Evolutionary conservation across 2,113 vertebrate species (phyloP).

Genomic region (Esox niger): DNA sequence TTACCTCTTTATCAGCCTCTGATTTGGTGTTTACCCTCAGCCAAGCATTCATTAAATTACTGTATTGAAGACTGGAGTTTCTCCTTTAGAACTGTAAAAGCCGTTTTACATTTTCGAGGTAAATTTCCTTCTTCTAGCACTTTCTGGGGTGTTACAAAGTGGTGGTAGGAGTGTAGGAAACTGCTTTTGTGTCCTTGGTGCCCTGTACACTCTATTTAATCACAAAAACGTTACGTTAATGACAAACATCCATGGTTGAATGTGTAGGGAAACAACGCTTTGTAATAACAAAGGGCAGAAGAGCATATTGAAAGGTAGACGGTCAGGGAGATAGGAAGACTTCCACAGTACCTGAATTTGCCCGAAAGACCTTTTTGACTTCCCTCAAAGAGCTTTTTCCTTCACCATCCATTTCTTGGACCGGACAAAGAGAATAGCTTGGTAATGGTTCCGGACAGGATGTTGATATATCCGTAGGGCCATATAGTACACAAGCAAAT

Average conservation of each 20-base stretch:
- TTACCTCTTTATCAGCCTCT: constrained; percentile 13
- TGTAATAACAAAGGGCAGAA: not conserved
- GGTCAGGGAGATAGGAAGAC: constrained; percentile 3
- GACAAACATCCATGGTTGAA: constrained; percentile 3
- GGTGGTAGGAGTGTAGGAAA: not conserved
- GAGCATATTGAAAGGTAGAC: constrained; percentile 4
- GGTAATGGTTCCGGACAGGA: not conserved
- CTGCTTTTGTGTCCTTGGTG: constrained; percentile 1
- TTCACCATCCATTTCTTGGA: not conserved
- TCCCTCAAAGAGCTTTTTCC: constrained; percentile 1
- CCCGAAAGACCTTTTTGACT: constrained; percentile 2
- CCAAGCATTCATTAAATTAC: constrained; percentile 27
- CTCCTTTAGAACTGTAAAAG: constrained; percentile 14
- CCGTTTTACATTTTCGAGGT: constrained; percentile 7
- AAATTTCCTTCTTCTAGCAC: not conserved
- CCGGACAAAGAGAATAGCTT: not conserved
- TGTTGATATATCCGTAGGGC: not conserved
- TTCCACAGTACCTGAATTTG: constrained; percentile 3
- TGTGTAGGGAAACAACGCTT: not conserved
- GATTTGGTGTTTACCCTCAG: constrained; percentile 16
- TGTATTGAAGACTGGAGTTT: constrained; percentile 17
- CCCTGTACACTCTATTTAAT: not conserved
- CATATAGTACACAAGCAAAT: not conserved
- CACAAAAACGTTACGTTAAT: not conserved
- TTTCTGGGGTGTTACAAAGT: not conserved